A percentile compares a stretch with the other conserved stretches of the same genome.
phyloP scores from a whole-genome alignment of 2,113 vertebrate species.

The Acanthochromis polyacanthus region DNA sequence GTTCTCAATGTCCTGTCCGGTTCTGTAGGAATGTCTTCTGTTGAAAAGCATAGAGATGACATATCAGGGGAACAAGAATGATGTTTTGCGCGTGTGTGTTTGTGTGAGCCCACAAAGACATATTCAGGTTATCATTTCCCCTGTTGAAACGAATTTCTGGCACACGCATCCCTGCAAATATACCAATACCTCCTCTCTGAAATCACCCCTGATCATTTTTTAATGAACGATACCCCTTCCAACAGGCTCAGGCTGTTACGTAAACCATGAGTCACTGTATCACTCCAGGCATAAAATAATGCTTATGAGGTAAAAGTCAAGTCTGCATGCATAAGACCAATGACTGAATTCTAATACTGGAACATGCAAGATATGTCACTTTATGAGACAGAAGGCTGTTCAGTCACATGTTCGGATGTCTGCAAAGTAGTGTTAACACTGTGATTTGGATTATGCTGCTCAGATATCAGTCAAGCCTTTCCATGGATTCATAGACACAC shows the following conservation, averaged over 20 bases:
- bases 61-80: conserved; percentile 71
- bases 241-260: conserved; percentile 61
- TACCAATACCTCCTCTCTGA: conserved; percentile 47
- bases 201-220: conserved; percentile 73
- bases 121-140: conserved; percentile 41
- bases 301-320: conserved; percentile 76
- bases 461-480: conserved; percentile 57
- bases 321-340: conserved; percentile 59
- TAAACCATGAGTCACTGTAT: conserved; percentile 78
- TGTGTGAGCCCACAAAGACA: conserved; percentile 41
- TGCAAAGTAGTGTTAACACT: conserved; percentile 26
- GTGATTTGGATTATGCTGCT: conserved; percentile 57
- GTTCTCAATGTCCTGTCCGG: conserved; percentile 92
- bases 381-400: conserved; percentile 18
- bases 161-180: conserved; percentile 31
- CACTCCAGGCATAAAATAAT: conserved; percentile 75
- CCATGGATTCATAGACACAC: conserved; percentile 47
- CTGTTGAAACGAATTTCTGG: conserved; percentile 24
- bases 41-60: conserved; percentile 75
- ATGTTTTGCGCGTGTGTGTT: conserved; percentile 36
- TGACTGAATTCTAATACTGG: conserved; percentile 37
- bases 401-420: conserved; percentile 38
- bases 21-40: conserved; percentile 90
- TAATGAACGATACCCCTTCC: conserved; percentile 70
- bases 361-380: conserved; percentile 50